Conservation (phyloP, 2,888 invertebrate species). For the Girardia tigrina region DNA sequence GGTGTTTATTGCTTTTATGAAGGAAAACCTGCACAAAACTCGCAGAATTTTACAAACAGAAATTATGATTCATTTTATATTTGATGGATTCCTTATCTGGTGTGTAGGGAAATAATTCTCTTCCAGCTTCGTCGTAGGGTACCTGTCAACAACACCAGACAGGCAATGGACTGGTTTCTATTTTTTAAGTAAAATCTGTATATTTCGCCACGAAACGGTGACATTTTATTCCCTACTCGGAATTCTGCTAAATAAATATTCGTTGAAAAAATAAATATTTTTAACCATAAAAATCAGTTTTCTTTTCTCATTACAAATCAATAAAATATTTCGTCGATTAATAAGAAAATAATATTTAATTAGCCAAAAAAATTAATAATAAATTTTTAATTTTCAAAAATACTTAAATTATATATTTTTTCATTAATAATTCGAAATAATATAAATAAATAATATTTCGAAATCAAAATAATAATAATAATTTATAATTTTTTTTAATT, state of each 20-base stretch:
- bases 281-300: too few relatives aligned
- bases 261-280: too few relatives aligned
- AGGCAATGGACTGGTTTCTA: not conserved
- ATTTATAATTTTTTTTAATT: too few relatives aligned
- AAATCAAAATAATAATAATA: too few relatives aligned
- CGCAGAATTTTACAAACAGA: not conserved
- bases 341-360: too few relatives aligned
- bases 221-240: slow-evolving; percentile 3
- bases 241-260: not conserved
- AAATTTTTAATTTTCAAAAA: too few relatives aligned
- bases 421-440: too few relatives aligned
- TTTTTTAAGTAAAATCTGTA: not conserved
- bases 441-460: too few relatives aligned
- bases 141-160: not conserved
- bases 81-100: not conserved
- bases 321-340: too few relatives aligned
- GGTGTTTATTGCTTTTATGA: not conserved
- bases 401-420: too few relatives aligned
- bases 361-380: too few relatives aligned
- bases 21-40: slow-evolving; percentile 14
- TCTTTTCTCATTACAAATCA: too few relatives aligned
- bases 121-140: not conserved
- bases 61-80: not conserved
- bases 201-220: not conserved
- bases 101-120: not conserved